These are phyloP conservation scores for Avahi laniger DNA, from an alignment of 2,797 vertebrate genomes.

Conservation along the genomic window DNA sequence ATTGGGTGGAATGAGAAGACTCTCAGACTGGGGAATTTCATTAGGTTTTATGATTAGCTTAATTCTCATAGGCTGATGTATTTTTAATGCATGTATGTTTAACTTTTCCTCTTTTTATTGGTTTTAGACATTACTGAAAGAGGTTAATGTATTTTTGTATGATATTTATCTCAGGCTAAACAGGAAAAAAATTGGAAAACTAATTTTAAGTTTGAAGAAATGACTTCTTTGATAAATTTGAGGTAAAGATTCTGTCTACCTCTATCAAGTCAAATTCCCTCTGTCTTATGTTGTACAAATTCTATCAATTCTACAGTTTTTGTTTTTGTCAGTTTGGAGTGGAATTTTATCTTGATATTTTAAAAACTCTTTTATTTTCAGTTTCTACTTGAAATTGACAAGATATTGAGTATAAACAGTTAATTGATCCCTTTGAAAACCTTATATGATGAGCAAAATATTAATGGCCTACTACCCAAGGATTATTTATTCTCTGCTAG, in stretches of 20 bases:
- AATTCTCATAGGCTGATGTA: neutral
- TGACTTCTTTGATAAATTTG: neutral
- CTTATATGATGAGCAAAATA: neutral
- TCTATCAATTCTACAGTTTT: neutral
- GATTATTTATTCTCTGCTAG: neutral
- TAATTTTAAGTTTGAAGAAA: constrained; percentile 11
- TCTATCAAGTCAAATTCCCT: neutral
- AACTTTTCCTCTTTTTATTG: neutral
- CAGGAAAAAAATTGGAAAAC: neutral
- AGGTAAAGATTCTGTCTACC: neutral
- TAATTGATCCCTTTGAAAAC: neutral
- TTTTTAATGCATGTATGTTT: neutral
- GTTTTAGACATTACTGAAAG: neutral
- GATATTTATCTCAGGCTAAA: neutral
- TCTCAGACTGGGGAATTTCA: neutral
- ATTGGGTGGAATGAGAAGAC: neutral
- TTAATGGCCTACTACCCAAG: neutral
- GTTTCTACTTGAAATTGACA: constrained; percentile 1
- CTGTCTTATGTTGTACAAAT: neutral
- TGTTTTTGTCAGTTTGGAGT: neutral
- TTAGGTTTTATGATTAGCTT: neutral
- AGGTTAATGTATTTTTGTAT: neutral
- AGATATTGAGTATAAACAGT: neutral
- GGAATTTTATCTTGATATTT: neutral
- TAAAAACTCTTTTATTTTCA: neutral